A percentile compares a stretch with the other conserved stretches of the same genome.
These are phyloP conservation scores for Tupaia tana DNA, from an alignment of 2,113 vertebrate species.

Conservation along the genomic window DNA sequence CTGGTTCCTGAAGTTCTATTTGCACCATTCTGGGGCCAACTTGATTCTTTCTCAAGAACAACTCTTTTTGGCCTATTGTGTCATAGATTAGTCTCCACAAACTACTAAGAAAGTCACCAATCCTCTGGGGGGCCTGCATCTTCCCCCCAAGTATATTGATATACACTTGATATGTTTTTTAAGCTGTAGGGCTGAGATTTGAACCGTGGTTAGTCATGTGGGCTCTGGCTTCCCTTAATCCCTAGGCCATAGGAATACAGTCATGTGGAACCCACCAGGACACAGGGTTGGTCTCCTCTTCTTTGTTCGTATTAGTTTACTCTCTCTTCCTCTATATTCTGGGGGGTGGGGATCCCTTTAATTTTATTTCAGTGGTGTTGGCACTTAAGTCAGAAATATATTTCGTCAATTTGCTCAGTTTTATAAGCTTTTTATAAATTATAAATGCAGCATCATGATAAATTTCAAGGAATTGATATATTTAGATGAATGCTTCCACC, in stretches of 20 bases:
- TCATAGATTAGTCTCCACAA: background rate
- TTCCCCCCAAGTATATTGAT: background rate
- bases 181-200: too few species aligned
- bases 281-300: too few species aligned
- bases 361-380: background rate
- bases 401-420: background rate
- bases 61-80: background rate
- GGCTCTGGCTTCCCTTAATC: too few species aligned
- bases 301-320: background rate
- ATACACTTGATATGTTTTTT: too few species aligned
- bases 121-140: background rate
- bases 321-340: background rate
- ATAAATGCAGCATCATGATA: background rate
- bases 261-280: too few species aligned
- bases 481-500: background rate
- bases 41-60: background rate
- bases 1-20: background rate
- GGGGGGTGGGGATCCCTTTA: background rate
- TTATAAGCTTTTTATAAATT: background rate
- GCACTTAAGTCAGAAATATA: background rate
- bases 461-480: background rate
- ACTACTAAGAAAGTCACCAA: background rate
- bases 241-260: too few species aligned
- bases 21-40: background rate
- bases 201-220: too few species aligned